Conservation (phyloP, 2,888 invertebrate species). For the Oscheius myriophilus region DNA sequence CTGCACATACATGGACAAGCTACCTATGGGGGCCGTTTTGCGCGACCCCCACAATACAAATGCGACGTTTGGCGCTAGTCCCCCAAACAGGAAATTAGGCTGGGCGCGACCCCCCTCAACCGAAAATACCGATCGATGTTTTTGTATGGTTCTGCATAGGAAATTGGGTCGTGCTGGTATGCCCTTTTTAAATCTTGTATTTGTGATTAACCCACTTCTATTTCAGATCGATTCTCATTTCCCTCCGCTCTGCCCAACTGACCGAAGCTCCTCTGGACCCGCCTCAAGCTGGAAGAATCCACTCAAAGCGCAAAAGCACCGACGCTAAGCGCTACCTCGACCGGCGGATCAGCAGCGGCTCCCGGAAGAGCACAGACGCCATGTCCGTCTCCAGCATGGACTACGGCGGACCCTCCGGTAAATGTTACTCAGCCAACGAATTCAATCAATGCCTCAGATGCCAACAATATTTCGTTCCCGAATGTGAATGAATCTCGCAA, state of each 20-base stretch:
- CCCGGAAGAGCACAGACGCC: constrained; percentile 25
- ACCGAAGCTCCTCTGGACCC: constrained; percentile 23
- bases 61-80: too few species aligned
- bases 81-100: too few species aligned
- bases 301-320: constrained; percentile 13
- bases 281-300: constrained; percentile 24
- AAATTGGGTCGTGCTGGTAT: too few species aligned
- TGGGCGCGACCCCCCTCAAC: too few species aligned
- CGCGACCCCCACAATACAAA: too few species aligned
- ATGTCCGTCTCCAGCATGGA: constrained; percentile 29
- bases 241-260: constrained; percentile 38
- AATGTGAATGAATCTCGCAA: constrained; percentile 49
- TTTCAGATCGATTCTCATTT: constrained; percentile 40
- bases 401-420: constrained; percentile 2
- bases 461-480: constrained; percentile 29
- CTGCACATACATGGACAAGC: too few species aligned
- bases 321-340: constrained; percentile 33
- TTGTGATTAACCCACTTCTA: too few species aligned
- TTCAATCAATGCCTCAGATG: constrained; percentile 16
- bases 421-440: too few species aligned
- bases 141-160: too few species aligned
- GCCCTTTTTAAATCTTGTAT: too few species aligned
- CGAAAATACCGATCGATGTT: too few species aligned
- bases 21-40: too few species aligned
- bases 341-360: constrained; percentile 34